Base-by-base conservation (phyloP, 2,888 invertebrate species). In the Agriopis marginaria region DNA sequence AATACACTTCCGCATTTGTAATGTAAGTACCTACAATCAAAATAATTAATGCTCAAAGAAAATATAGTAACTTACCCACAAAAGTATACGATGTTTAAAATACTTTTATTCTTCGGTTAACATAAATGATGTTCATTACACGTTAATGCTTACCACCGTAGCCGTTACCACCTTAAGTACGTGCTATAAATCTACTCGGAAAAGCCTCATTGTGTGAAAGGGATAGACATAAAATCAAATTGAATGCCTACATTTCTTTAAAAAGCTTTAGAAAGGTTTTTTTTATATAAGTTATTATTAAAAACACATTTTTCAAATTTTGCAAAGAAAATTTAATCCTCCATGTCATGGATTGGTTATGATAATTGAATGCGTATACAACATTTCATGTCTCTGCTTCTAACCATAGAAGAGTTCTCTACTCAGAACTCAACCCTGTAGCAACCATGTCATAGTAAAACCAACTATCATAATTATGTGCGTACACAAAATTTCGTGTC, bases 161-260 rank as follows among this genome's bases (percentile, higher is more conserved):
- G 69, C 51, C 69, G 63, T 73, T 67, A 71, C 66, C 12, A 65
- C 45, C 62, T 51, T 68, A 69, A 73, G 69, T 73, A 70, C 64
- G 51, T 63, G 58, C 62, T 51, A 73, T 73, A 73, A 73, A 71
- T 73, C 69, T 66, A 61, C 69, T 55, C 44, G 40, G 40, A 45
- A 49, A 56, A 60, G 42, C 44, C 63, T 63, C 40, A 63, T 66
- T 71, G 60, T 71, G 59, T 12, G 60, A 68, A 60, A 62, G 39
- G 23, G 45, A 53, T 53, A 32, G 42, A 56, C 39, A 45, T 45
- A 58, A 12, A 58, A 58, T 45, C 45, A 23, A 14, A 8, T 58
- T 32, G 23, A 47, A 45, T 47, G 32, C 9, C 6, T 6, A 7
- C 49, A 39, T 39, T 14, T 8, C 42, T 42, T 55, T 9, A 40